Base-by-base conservation (phyloP, 2,888 invertebrate species). In the Nemotelus nigrinus region DNA sequence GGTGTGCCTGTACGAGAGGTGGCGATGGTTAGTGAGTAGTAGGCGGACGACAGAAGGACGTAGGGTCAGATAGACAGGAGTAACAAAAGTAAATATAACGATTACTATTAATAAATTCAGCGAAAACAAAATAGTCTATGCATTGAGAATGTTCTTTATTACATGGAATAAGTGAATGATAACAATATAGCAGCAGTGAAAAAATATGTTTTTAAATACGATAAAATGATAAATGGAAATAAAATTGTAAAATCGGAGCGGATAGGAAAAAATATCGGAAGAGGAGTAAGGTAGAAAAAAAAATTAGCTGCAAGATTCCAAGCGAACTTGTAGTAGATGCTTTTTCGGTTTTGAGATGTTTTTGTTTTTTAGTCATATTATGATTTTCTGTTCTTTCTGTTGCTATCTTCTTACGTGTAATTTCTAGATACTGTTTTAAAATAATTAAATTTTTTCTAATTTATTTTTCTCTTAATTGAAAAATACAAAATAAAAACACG, bases 21-120 rank as follows among this genome's bases (percentile, higher is more conserved):
- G 82, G 87, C 84, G 81, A 83, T 87, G 82, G 86, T 86, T 83
- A 86, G 87, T 84, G 87, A 87, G 84, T 87, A 86, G 81, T 25
- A 77, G n/a, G 25, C 8, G 25, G 58, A 53, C 25, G n/a, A 41
- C 8, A 43, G 50, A 25, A 25, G 25, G 0, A 1, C 25, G 25
- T 25, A 25, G 25, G 25, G 25, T 25, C 3, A 55, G 72, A 57
- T 25, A 25, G 25, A 25, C 25, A 76, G 55, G 43, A 63, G 55
- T 44, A 64, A 65, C 8, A 50, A 55, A 76, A 65, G 25, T 76
- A 76, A 65, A 76, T 55, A 63, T 53, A 64, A 76, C 8, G 63
- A 76, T 76, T 57, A 71, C 57, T 71, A 71, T 6, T 71, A 57
- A 76, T 72, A 58, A 70, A 70, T 70, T 70, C 50, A 64, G 65